Percentiles rank a stretch among this genome's conserved stretches.
phyloP scores from a whole-genome alignment of 1,140 invertebrate genomes.

The Phthorimaea operculella region DNA sequence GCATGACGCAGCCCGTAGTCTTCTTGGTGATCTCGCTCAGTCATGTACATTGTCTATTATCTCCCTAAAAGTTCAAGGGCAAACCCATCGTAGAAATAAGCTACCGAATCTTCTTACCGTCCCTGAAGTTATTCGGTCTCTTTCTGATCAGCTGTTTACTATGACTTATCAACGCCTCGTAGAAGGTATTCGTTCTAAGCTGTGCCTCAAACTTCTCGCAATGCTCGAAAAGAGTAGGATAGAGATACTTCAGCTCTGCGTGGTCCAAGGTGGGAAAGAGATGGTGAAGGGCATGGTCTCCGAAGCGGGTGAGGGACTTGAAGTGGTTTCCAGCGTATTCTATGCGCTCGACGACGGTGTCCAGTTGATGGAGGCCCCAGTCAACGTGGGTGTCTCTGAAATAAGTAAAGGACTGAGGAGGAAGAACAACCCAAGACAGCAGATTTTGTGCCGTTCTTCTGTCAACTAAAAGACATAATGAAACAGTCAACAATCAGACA shows the following conservation, averaged over 20 bases:
- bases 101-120: constrained; percentile 6
- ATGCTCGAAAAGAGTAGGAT: constrained; percentile 48
- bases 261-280: constrained; percentile 86
- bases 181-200: constrained; percentile 38
- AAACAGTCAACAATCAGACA: too few relatives aligned
- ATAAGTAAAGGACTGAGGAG: constrained; percentile 4
- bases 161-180: constrained; percentile 37
- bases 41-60: too few relatives aligned
- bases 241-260: constrained; percentile 68
- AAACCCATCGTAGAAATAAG: too few relatives aligned
- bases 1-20: too few relatives aligned
- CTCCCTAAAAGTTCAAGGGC: too few relatives aligned
- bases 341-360: constrained; percentile 77
- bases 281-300: constrained; percentile 83
- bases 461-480: too few relatives aligned
- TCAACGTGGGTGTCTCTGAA: constrained; percentile 68
- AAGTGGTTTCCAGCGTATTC: constrained; percentile 68
- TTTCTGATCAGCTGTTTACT: constrained; percentile 49
- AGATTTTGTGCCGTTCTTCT: too few relatives aligned
- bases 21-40: too few relatives aligned
- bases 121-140: constrained; percentile 38
- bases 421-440: too few relatives aligned
- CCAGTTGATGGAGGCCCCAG: constrained; percentile 84
- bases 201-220: constrained; percentile 48
- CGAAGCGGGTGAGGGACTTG: constrained; percentile 77